phyloP scores from a whole-genome alignment of 2,113 vertebrate species.

The Gyps fulvus region DNA sequence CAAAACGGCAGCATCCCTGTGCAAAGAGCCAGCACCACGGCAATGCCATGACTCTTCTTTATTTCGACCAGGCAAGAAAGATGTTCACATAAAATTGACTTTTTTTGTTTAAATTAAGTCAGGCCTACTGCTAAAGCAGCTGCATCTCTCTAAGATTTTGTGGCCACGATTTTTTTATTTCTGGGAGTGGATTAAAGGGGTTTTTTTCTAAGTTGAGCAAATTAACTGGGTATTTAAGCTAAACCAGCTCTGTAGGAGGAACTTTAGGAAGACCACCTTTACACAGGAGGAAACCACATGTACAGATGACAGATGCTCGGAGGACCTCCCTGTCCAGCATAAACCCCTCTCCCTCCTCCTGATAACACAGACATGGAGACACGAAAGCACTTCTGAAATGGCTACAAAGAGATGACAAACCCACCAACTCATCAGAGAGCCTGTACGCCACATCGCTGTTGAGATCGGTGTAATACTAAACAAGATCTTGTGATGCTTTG shows the following conservation, averaged over 20 bases:
- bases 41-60: not conserved
- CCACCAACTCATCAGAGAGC: not conserved
- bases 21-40: not conserved
- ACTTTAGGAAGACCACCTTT: not conserved
- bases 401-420: not conserved
- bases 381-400: not conserved
- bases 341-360: not conserved
- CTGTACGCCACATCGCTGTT: accelerated
- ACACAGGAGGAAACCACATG: not conserved
- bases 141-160: not conserved
- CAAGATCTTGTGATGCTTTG: not conserved
- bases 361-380: not conserved
- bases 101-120: not conserved
- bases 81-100: not conserved
- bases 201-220: not conserved
- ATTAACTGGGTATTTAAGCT: not conserved
- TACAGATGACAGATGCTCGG: not conserved
- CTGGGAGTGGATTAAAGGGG: not conserved
- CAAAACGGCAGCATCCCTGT: not conserved
- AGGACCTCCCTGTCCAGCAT: not conserved
- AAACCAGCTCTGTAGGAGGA: not conserved
- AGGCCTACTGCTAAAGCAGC: not conserved
- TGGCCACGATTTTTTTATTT: not conserved
- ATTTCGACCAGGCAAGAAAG: not conserved
- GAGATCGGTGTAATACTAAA: not conserved